Percentiles rank a stretch among this genome's conserved stretches.
Evolutionary conservation across 2,797 vertebrate species (phyloP).

Genomic region (Eulemur albifrons): DNA sequence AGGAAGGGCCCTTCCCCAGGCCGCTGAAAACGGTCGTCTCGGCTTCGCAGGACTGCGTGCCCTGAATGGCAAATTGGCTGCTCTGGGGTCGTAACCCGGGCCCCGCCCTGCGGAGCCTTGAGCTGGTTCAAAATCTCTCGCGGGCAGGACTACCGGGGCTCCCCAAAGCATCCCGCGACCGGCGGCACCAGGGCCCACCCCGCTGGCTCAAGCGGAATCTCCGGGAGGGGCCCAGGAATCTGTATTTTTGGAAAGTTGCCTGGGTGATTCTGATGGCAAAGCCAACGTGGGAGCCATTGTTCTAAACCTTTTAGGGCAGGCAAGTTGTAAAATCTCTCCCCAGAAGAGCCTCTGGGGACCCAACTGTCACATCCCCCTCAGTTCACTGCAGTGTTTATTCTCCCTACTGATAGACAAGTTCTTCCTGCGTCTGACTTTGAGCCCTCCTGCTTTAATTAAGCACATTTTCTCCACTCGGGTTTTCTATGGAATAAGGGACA

Average conservation of each 20-base stretch:
- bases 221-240: not conserved
- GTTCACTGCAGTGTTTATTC: not conserved
- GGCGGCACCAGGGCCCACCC: not conserved
- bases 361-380: not conserved
- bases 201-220: not conserved
- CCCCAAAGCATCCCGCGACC: not conserved
- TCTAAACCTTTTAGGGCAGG: not conserved
- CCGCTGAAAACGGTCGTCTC: not conserved
- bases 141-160: not conserved
- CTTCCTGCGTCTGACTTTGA: not conserved
- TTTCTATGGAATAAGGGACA: not conserved
- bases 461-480: not conserved
- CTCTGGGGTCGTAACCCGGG: not conserved
- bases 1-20: not conserved
- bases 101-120: not conserved
- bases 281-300: not conserved
- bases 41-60: not conserved
- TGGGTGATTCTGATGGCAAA: not conserved
- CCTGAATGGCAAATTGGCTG: not conserved
- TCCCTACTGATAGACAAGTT: not conserved
- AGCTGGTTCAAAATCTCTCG: not conserved
- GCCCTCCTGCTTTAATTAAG: not conserved
- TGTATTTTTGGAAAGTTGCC: not conserved
- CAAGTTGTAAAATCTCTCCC: not conserved
- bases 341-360: not conserved